Base-by-base conservation (phyloP, 1,140 invertebrate genomes). In the Brachionus asplanchnoidis region DNA sequence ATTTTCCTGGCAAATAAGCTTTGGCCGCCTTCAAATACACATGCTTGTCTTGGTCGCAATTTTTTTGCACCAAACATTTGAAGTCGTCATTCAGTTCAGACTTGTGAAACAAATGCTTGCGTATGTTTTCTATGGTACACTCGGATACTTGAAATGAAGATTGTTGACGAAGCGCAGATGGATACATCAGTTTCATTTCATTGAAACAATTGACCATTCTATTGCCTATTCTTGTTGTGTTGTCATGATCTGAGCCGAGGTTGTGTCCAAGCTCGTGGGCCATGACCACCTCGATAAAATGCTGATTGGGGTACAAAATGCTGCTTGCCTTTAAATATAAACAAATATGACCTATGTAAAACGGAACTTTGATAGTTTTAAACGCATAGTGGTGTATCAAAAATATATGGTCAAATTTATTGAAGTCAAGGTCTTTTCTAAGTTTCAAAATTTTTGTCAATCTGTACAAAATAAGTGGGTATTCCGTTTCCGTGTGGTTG, bases 251-350 rank as follows among this genome's bases (percentile, higher is more conserved):
- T 9, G 53, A 60, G 53, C 53, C 53, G 0, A 60, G 17, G 20
- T 60, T 60, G 53, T 60, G 53, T 3, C n/a, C 53, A 20, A 60
- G 53, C 53, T 60, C 53, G 53, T 60, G 53, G 5, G 53, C 53
- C 53, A 60, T 60, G 17, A 60, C 53, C 53, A 60, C 5, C n/a
- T 60, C 53, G 0, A 60, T 60, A 20, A 20, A 60, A 60, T 60
- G 53, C 2, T 5, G 5, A 0, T 9, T 60, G 17, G 53, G 53
- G 23, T 60, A 60, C 53, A 60, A 60, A 9, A 60, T 60, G 17
- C n/a, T 9, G 9, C 53, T 60, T 20, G 53, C 7, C 8, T 20
- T 60, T n/a, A 60, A 60, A 9, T 8, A 6, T 9, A 3, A 0
- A 20, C 53, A 60, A 4, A 60, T 8, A 9, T 9, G 1, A 0